Conservation (phyloP, 2,113 vertebrate species). For the Tachysurus vachellii region DNA sequence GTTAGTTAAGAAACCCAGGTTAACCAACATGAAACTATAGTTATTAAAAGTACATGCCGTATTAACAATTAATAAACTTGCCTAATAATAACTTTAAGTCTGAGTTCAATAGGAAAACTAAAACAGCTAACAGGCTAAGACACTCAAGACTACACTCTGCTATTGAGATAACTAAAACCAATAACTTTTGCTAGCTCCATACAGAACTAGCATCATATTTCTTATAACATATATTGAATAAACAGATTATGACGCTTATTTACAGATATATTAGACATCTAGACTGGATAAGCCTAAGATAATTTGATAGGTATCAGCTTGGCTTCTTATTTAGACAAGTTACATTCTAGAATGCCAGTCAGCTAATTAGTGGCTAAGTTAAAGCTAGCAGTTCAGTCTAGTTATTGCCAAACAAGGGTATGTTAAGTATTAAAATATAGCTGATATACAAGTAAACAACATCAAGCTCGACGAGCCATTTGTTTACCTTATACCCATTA, state of each 20-base stretch:
- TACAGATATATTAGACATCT: neutral
- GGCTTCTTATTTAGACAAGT: neutral
- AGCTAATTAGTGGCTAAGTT: neutral
- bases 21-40: neutral
- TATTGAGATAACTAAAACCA: neutral
- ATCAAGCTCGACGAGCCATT: neutral
- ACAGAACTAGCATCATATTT: neutral
- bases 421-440: neutral
- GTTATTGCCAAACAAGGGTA: neutral
- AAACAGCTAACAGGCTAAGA: neutral
- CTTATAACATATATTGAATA: neutral
- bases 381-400: neutral
- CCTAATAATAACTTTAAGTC: neutral
- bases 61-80: neutral
- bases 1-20: neutral
- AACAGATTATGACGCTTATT: too few relatives aligned
- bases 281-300: neutral
- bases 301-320: neutral
- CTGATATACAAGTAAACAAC: neutral
- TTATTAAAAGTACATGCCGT: neutral
- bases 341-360: neutral
- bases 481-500: neutral
- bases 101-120: neutral
- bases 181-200: conserved; percentile 17
- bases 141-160: neutral